Evolutionary conservation across 2,797 vertebrate genomes (phyloP).

Genomic region (Buceros bicornis): DNA sequence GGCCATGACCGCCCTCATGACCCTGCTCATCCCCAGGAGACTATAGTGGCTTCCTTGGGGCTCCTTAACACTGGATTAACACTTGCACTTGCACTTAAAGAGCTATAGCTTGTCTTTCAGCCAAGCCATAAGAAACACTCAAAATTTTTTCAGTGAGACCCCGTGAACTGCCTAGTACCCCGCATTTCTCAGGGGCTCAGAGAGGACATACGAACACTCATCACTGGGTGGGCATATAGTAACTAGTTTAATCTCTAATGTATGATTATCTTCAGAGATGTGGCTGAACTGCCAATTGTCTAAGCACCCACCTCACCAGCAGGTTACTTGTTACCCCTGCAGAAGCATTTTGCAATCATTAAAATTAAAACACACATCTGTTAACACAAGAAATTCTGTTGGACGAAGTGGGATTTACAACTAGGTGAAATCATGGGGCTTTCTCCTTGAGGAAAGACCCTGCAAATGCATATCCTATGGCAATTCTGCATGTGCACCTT

Average conservation of each 20-base stretch:
- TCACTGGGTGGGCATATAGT: not conserved
- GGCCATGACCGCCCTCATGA: not conserved
- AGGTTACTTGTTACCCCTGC: not conserved
- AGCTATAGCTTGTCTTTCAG: not conserved
- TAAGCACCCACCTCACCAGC: not conserved
- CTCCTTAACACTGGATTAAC: not conserved
- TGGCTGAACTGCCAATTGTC: not conserved
- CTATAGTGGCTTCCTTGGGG: accelerated
- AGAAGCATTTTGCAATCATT: not conserved
- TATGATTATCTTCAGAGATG: not conserved
- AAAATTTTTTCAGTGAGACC: not conserved
- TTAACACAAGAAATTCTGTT: not conserved
- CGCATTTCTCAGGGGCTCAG: not conserved
- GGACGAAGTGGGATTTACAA: not conserved
- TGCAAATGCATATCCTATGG: not conserved
- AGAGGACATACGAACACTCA: not conserved
- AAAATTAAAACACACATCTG: not conserved
- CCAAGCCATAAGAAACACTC: not conserved
- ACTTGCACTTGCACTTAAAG: not conserved
- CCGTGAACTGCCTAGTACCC: not conserved
- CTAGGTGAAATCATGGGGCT: not conserved
- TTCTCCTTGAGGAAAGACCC: not conserved
- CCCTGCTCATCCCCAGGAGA: not conserved
- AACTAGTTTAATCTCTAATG: not conserved
- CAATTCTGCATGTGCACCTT: accelerated